Evolutionary conservation across 2,113 vertebrate species (phyloP).

Genomic region (Hippocampus abdominalis): DNA sequence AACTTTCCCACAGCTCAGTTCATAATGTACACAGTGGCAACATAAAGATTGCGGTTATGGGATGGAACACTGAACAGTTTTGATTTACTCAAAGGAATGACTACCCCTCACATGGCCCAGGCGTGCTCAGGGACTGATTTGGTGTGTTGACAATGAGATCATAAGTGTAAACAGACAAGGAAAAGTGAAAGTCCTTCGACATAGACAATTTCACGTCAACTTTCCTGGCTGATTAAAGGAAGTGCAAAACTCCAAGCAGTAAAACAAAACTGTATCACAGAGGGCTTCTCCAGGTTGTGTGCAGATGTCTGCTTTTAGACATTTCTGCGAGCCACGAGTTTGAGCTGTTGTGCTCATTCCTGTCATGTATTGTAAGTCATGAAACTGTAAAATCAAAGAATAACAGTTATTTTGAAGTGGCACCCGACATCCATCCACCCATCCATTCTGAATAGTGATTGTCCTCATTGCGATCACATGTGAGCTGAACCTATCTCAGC

Average conservation of each 20-base stretch:
- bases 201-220: slow-evolving; percentile 37
- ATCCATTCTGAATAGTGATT: not conserved
- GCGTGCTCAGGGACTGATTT: not conserved
- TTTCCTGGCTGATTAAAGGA: slow-evolving; percentile 52
- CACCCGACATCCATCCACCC: not conserved
- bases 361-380: not conserved
- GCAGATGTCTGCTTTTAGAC: slow-evolving; percentile 51
- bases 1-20: slow-evolving; percentile 48
- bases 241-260: slow-evolving; percentile 47
- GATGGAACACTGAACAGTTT: slow-evolving; percentile 24
- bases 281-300: slow-evolving; percentile 51
- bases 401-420: not conserved
- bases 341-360: slow-evolving; percentile 4
- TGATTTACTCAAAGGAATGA: slow-evolving; percentile 42
- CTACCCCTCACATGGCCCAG: slow-evolving; percentile 37
- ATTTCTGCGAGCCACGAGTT: not conserved
- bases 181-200: slow-evolving; percentile 24
- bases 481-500: too few relatives aligned
- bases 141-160: slow-evolving; percentile 7
- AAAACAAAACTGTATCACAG: slow-evolving; percentile 46
- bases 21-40: slow-evolving; percentile 28
- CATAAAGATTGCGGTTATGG: slow-evolving; percentile 41
- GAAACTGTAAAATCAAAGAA: slow-evolving; percentile 9
- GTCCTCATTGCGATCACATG: too few relatives aligned
- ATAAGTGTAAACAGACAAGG: slow-evolving; percentile 36